phyloP scores from a whole-genome alignment of 2,888 invertebrate genomes.

The Drosophila paramelanica region DNA sequence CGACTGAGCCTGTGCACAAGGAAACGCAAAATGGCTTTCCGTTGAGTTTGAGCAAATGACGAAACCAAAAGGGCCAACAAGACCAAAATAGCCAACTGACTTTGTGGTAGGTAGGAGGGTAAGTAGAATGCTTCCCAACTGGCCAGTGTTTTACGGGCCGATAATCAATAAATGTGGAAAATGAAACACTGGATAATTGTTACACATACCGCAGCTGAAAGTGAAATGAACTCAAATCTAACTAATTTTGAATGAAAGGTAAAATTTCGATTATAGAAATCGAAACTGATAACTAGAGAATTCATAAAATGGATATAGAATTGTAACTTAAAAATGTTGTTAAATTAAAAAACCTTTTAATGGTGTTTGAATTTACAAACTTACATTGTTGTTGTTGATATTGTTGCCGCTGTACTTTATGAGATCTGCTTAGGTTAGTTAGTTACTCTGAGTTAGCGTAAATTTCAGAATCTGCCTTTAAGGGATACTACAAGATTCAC shows the following conservation, averaged over 20 bases:
- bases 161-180: constrained; percentile 75
- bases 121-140: constrained; percentile 9
- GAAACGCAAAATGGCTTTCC: constrained; percentile 43
- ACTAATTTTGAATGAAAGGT: constrained; percentile 19
- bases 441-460: constrained; percentile 47
- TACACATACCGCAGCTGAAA: constrained; percentile 58
- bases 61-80: constrained; percentile 2
- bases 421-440: constrained; percentile 1
- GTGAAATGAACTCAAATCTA: constrained; percentile 39
- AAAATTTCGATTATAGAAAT: background rate
- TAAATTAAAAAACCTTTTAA: background rate
- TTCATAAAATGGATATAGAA: background rate
- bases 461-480: constrained; percentile 46
- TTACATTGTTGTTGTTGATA: constrained; percentile 62
- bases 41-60: constrained; percentile 65
- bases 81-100: constrained; percentile 26
- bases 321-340: background rate
- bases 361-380: constrained; percentile 6
- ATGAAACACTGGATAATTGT: constrained; percentile 60
- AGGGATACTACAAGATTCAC: constrained; percentile 62
- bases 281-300: background rate
- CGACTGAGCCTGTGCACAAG: constrained; percentile 12
- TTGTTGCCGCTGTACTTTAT: constrained; percentile 5
- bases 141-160: constrained; percentile 30
- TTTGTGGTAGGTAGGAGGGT: background rate